These are phyloP conservation scores for Tachysurus vachellii DNA, from an alignment of 2,113 vertebrate genomes.

Conservation along the genomic window DNA sequence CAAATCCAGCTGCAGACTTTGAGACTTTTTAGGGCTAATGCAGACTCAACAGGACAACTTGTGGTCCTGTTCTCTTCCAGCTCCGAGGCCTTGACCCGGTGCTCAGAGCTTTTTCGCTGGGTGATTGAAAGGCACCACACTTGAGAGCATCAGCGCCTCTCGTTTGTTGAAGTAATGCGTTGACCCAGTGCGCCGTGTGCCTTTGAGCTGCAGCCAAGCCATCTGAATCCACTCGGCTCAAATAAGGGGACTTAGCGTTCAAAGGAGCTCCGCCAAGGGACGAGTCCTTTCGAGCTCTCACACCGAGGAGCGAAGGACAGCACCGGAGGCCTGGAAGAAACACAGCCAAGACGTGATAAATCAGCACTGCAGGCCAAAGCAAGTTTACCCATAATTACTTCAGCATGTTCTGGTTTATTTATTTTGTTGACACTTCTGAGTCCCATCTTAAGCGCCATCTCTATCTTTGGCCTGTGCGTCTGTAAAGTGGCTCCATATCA, in stretches of 20 bases:
- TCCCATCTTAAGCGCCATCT: not conserved
- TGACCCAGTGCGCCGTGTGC: slow-evolving; percentile 72
- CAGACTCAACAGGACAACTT: slow-evolving; percentile 42
- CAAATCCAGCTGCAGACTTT: slow-evolving; percentile 49
- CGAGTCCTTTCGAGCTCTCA: slow-evolving; percentile 62
- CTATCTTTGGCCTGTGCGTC: not conserved
- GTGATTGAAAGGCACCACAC: slow-evolving; percentile 74
- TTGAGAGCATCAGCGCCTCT: slow-evolving; percentile 72
- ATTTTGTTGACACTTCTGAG: slow-evolving; percentile 26
- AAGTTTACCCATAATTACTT: slow-evolving; percentile 44
- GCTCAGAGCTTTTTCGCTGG: slow-evolving; percentile 56
- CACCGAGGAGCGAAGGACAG: slow-evolving; percentile 32
- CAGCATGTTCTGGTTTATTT: slow-evolving; percentile 37
- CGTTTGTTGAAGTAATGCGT: slow-evolving; percentile 76
- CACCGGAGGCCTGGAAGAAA: slow-evolving; percentile 16
- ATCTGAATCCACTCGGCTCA: slow-evolving; percentile 82
- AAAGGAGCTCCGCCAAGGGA: slow-evolving; percentile 70
- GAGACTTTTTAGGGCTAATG: slow-evolving; percentile 34
- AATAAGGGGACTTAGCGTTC: slow-evolving; percentile 77
- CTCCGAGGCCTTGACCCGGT: slow-evolving; percentile 63
- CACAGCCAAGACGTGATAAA: slow-evolving; percentile 35
- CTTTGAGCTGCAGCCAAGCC: slow-evolving; percentile 77
- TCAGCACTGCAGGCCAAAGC: slow-evolving; percentile 24
- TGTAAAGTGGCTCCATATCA: slow-evolving; percentile 11
- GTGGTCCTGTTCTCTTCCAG: slow-evolving; percentile 30